Evolutionary conservation across 2,888 invertebrate genomes (phyloP), one percentile per base, ranked within the genome.

Genomic region (Cephus pulcher): DNA sequence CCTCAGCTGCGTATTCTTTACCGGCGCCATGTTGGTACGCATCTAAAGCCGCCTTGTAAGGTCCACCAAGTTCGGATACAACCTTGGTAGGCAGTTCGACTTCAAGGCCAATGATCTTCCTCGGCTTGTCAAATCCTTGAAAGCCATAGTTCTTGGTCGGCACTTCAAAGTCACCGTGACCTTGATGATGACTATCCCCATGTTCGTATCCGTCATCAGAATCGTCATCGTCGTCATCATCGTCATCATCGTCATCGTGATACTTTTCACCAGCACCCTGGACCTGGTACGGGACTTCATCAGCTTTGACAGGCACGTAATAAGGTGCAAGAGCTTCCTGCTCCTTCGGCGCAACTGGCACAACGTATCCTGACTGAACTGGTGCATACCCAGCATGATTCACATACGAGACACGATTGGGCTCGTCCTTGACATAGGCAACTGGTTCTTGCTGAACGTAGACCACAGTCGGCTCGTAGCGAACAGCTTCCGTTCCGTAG

Each of bases 1-100:
- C 92, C 76, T 92, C 91, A 73, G 92, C 92, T 2, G 89, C 92
- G 85, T 93, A 93, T 75, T 93, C 91, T 69, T 92, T 93, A 11
- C 94, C 94, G 12, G 89, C 93, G 3, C 93, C 93, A 77, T 92
- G 84, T 37, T 84, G 86, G 78, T 79, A 85, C 37, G 80, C 79
- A 33, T 37, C 33, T 9, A 33, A n/a, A 15, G 33, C 56, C 1
- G 30, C 75, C 70, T 76, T 69, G 30, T 30, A 23, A 37, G 76
- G 73, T 56, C 33, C 79, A 11, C 70, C 73, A 23, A 78, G 73
- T 30, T 76, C 79, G 15, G 37, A 56, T 6, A 35, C 37, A 11
- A 74, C 74, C 74, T 37, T 37, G 34, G 34, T 37, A 35, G 74
- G 74, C 35, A 74, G 23, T 6, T 71, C 71, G 23, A 71, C 33